A percentile compares a stretch with the other conserved stretches of the same genome.
These are phyloP conservation scores for Pelmatolapia mariae DNA, from an alignment of 2,113 vertebrate species.

Conservation along the genomic window DNA sequence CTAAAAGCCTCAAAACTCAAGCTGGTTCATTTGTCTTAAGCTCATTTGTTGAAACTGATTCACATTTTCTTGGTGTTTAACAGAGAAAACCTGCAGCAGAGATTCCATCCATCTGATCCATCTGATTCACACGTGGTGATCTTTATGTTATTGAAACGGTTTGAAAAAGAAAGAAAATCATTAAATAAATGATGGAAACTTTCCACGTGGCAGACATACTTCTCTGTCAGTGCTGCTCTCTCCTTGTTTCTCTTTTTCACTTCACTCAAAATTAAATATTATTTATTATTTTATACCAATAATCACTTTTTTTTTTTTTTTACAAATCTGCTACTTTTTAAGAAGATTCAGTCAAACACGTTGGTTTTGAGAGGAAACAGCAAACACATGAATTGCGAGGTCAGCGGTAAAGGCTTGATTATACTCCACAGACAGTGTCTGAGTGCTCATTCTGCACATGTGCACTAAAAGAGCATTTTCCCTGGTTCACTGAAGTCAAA, in stretches of 20 bases:
- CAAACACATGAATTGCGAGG: background rate
- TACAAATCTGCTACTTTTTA: background rate
- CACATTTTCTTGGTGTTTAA: background rate
- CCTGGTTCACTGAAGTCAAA: background rate
- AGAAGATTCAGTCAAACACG: background rate
- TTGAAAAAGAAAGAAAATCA: background rate
- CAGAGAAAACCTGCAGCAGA: too few relatives aligned
- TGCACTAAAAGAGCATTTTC: background rate
- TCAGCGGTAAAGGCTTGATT: background rate
- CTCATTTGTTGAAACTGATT: background rate
- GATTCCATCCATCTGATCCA: too few relatives aligned
- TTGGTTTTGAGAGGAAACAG: too few relatives aligned
- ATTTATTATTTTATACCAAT: background rate
- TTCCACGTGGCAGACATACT: background rate
- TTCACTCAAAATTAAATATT: accelerated
- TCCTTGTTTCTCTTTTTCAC: background rate
- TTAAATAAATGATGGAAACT: background rate
- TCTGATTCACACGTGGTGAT: background rate
- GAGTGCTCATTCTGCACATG: background rate
- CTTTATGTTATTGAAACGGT: background rate
- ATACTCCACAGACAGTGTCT: background rate
- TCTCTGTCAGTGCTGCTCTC: background rate
- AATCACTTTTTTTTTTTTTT: background rate
- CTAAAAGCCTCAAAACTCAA: background rate
- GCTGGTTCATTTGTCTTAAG: background rate